A percentile compares a stretch with the other conserved stretches of the same genome.
Evolutionary conservation across 2,797 vertebrate species (phyloP).

Genomic region (Peromyscus attwateri): DNA sequence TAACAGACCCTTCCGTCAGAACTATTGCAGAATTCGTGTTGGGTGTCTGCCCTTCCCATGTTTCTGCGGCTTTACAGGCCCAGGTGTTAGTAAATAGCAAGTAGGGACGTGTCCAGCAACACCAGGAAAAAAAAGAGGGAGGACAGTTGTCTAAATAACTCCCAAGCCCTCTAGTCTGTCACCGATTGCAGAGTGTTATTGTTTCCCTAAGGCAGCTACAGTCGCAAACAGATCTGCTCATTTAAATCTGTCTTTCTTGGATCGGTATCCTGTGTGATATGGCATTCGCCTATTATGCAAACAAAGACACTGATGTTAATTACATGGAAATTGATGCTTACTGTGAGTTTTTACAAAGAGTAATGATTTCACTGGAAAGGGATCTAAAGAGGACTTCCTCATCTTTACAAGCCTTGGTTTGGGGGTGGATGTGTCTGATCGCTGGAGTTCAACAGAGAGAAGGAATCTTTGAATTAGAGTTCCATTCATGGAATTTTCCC

Average conservation of each 20-base stretch:
- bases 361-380: constrained; percentile 62
- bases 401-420: constrained; percentile 61
- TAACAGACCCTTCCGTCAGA: background rate
- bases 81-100: background rate
- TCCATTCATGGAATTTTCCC: background rate
- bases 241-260: constrained; percentile 46
- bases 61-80: background rate
- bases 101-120: background rate
- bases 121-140: background rate
- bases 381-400: constrained; percentile 41
- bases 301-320: constrained; percentile 73
- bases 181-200: background rate
- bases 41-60: background rate
- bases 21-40: background rate
- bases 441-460: constrained; percentile 9
- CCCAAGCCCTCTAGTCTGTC: background rate
- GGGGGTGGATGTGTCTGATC: constrained; percentile 53
- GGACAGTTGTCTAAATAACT: background rate
- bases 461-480: constrained; percentile 30
- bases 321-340: constrained; percentile 69
- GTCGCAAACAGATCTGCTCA: background rate
- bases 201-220: background rate
- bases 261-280: background rate
- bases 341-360: constrained; percentile 59
- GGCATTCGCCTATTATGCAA: constrained; percentile 43